phyloP scores from a whole-genome alignment of 2,888 invertebrate genomes.

The Pharmacophagus antenor region DNA sequence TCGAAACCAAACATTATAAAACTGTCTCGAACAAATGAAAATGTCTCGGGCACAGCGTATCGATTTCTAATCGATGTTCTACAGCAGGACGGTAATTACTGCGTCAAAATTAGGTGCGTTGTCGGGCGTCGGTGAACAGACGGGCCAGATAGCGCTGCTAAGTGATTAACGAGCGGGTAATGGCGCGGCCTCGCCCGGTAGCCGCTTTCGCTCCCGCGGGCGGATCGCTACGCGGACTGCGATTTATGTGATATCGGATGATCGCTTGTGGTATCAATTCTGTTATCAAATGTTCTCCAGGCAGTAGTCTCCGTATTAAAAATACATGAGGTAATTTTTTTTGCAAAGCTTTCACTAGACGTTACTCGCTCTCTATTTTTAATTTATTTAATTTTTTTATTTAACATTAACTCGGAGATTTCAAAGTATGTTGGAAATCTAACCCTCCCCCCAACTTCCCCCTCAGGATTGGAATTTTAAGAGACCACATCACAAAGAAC shows the following conservation, averaged over 20 bases:
- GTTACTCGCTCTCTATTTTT: no score
- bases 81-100: slow-evolving; percentile 38
- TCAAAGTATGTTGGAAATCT: no score
- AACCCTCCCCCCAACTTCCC: no score
- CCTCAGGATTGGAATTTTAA: no score
- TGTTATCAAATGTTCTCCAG: neutral
- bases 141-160: slow-evolving; percentile 40
- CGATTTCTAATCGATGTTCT: slow-evolving; percentile 37
- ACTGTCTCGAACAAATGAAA: slow-evolving; percentile 19
- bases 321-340: no score
- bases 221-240: slow-evolving; percentile 51
- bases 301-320: neutral
- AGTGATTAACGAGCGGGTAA: slow-evolving; percentile 58
- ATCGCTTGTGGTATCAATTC: slow-evolving; percentile 31
- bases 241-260: slow-evolving; percentile 42
- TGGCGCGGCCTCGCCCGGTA: slow-evolving; percentile 44
- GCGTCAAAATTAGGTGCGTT: slow-evolving; percentile 38
- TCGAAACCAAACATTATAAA: slow-evolving; percentile 12
- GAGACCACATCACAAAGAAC: no score
- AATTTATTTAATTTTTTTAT: no score
- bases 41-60: slow-evolving; percentile 32
- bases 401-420: no score
- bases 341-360: no score
- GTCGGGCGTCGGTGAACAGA: slow-evolving; percentile 37
- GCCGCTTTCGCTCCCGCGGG: slow-evolving; percentile 66